Evolutionary conservation across 2,888 invertebrate species (phyloP).

Genomic region (Limenitis arthemis): DNA sequence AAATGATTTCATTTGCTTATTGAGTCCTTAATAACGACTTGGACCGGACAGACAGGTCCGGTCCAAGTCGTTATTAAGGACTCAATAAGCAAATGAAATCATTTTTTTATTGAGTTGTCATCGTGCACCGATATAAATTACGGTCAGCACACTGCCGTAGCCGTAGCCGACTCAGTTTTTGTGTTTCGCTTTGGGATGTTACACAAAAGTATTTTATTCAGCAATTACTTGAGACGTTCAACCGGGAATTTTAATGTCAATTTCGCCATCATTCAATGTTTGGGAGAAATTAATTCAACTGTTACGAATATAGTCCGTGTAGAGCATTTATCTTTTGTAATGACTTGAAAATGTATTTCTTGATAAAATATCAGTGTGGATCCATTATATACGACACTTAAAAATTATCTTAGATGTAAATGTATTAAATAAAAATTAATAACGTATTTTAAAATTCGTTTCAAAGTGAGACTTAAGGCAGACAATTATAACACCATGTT

Average conservation of each 20-base stretch:
- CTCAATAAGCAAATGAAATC: conserved; percentile 72
- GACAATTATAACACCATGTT: too few species aligned
- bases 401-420: background rate
- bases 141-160: conserved; percentile 43
- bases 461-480: too few species aligned
- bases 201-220: conserved; percentile 70
- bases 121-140: conserved; percentile 67
- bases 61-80: conserved; percentile 56
- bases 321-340: conserved; percentile 52
- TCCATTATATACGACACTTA: conserved; percentile 4
- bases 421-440: too few species aligned
- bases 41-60: conserved; percentile 47
- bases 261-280: conserved; percentile 68
- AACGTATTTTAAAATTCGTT: too few species aligned
- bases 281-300: conserved; percentile 61
- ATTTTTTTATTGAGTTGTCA: conserved; percentile 72
- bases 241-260: conserved; percentile 67
- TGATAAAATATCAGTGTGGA: conserved; percentile 4
- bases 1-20: conserved; percentile 73
- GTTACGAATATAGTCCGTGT: conserved; percentile 40
- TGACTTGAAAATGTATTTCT: conserved; percentile 37
- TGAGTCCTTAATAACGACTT: conserved; percentile 67
- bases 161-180: conserved; percentile 52
- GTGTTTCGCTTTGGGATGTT: conserved; percentile 62
- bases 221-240: conserved; percentile 70